Percentiles rank a stretch among this genome's conserved stretches.
Evolutionary conservation across 2,113 vertebrate species (phyloP).

Genomic region (Pristiophorus japonicus): DNA sequence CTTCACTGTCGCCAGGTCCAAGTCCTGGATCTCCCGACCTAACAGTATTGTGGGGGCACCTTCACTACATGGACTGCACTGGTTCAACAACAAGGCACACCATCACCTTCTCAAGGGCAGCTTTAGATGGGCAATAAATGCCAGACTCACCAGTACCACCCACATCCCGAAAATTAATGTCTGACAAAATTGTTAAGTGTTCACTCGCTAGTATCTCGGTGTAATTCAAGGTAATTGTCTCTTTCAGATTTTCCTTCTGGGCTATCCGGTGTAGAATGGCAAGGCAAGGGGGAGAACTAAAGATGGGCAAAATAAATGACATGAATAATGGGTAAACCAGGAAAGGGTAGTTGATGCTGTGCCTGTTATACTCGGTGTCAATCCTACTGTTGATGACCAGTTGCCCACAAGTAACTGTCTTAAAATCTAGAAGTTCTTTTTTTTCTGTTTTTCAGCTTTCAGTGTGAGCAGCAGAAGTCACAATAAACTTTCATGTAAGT

Average conservation of each 20-base stretch:
- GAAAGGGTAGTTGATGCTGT: not conserved
- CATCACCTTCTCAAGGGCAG: no score
- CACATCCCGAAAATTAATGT: no score
- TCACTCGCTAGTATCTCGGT: not conserved
- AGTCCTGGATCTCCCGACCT: not conserved
- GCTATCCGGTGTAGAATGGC: no score
- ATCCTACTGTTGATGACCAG: not conserved
- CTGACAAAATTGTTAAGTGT: no score
- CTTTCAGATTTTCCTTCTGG: not conserved
- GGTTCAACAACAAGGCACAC: not conserved
- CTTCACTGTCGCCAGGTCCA: not conserved
- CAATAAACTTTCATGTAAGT: no score
- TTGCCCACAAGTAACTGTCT: not conserved
- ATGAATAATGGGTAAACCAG: not conserved
- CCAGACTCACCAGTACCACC: no score
- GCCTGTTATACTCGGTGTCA: not conserved
- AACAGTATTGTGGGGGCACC: not conserved
- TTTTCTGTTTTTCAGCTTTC: no score
- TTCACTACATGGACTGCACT: not conserved
- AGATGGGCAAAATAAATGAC: not conserved
- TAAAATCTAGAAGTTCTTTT: not conserved
- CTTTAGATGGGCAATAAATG: no score
- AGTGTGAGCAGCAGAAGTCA: no score
- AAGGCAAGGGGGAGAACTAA: not conserved
- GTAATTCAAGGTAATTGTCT: not conserved